phyloP scores from a whole-genome alignment of 2,113 vertebrate species.

The Vimba vimba region DNA sequence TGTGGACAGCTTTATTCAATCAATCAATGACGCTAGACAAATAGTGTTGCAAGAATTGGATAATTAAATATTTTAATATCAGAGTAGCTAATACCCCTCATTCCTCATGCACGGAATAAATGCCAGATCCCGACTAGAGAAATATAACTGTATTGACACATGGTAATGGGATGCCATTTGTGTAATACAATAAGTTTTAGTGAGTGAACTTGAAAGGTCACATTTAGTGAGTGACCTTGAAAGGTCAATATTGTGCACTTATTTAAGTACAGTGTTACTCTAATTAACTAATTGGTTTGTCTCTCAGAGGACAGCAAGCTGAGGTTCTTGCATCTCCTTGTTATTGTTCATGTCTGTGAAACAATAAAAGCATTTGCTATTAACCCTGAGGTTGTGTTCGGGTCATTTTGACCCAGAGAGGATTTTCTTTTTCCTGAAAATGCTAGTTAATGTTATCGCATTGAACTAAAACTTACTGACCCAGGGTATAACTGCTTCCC shows the following conservation, averaged over 20 bases:
- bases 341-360: constrained; percentile 17
- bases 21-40: background rate
- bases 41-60: background rate
- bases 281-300: constrained; percentile 53
- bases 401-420: too few species aligned
- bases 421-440: too few species aligned
- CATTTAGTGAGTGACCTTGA: constrained; percentile 43
- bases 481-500: too few species aligned
- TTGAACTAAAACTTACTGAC: too few species aligned
- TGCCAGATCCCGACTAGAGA: background rate
- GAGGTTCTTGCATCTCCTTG: constrained; percentile 3
- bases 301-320: constrained; percentile 38
- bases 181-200: constrained; percentile 36
- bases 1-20: background rate
- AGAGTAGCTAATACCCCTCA: background rate
- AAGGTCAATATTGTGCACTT: constrained; percentile 37
- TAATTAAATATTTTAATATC: background rate
- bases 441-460: too few species aligned
- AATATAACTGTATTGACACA: background rate
- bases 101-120: constrained; percentile 27
- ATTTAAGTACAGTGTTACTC: constrained; percentile 22
- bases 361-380: background rate
- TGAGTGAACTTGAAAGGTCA: background rate
- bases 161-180: background rate
- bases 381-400: background rate